These are phyloP conservation scores for Polydrusus tereticollis DNA, from an alignment of 2,888 invertebrate genomes.

Conservation along the genomic window DNA sequence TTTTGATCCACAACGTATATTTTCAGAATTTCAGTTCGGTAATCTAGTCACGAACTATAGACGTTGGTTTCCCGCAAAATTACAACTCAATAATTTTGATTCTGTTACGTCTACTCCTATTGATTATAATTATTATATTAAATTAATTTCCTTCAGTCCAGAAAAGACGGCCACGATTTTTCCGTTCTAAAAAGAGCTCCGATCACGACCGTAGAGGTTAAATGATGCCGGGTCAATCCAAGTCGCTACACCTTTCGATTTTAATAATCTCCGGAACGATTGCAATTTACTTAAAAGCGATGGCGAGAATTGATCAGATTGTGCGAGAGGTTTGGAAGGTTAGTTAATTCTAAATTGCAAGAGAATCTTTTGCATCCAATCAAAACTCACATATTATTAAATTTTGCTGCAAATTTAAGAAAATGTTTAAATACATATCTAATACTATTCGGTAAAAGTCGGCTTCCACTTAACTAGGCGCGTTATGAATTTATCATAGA, in stretches of 20 bases:
- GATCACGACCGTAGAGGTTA: conserved; percentile 39
- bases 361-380: neutral
- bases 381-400: too few species aligned
- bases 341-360: conserved; percentile 18
- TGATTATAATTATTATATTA: conserved; percentile 35
- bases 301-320: conserved; percentile 16
- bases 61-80: conserved; percentile 13
- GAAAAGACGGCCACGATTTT: conserved; percentile 34
- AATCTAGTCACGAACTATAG: conserved; percentile 26
- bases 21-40: neutral
- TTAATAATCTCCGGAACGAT: conserved; percentile 35
- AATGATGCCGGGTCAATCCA: conserved; percentile 34
- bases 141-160: conserved; percentile 35
- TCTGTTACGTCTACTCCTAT: conserved; percentile 24
- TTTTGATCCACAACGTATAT: neutral
- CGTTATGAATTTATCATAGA: too few species aligned
- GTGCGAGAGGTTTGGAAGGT: conserved; percentile 16
- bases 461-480: too few species aligned
- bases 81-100: conserved; percentile 25
- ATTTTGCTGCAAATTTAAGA: too few species aligned
- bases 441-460: too few species aligned
- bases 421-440: too few species aligned
- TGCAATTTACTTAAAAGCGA: conserved; percentile 40
- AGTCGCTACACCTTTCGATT: conserved; percentile 44
- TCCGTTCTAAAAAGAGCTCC: conserved; percentile 21